Percentiles rank a stretch among this genome's conserved stretches.
phyloP scores from a whole-genome alignment of 2,888 invertebrate genomes.

The Parochlus steinenii region DNA sequence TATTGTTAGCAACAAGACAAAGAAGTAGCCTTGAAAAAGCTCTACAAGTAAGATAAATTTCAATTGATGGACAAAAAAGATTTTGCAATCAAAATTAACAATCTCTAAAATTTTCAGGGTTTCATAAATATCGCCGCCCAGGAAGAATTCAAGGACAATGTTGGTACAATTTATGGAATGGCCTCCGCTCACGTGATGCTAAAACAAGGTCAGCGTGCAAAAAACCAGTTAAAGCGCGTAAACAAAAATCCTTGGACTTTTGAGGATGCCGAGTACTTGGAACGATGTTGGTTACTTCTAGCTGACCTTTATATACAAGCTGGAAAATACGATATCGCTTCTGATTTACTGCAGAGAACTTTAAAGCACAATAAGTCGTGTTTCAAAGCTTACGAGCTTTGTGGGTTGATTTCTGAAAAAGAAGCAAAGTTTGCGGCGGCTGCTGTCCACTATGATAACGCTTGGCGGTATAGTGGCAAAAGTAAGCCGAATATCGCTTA shows the following conservation, averaged over 20 bases:
- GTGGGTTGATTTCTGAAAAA: slow-evolving; percentile 72
- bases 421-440: slow-evolving; percentile 81
- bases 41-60: too few species aligned
- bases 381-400: slow-evolving; percentile 75
- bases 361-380: slow-evolving; percentile 75
- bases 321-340: slow-evolving; percentile 72
- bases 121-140: slow-evolving; percentile 54
- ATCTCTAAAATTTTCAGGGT: too few species aligned
- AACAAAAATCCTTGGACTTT: slow-evolving; percentile 78
- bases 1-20: slow-evolving; percentile 67
- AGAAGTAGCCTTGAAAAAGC: slow-evolving; percentile 72
- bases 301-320: slow-evolving; percentile 72
- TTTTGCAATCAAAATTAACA: too few species aligned
- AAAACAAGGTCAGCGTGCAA: slow-evolving; percentile 81
- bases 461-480: slow-evolving; percentile 72
- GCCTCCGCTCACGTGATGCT: slow-evolving; percentile 60
- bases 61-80: too few species aligned
- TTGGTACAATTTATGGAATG: slow-evolving; percentile 72
- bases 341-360: slow-evolving; percentile 60
- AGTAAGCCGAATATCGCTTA: slow-evolving; percentile 77
- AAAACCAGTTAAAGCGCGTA: slow-evolving; percentile 81
- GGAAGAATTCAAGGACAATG: slow-evolving; percentile 57
- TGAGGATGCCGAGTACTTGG: slow-evolving; percentile 90
- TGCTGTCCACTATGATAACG: slow-evolving; percentile 61
- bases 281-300: slow-evolving; percentile 87